Base-by-base conservation (phyloP, 1,140 invertebrate genomes). In the Diachasmimorpha longicaudata region DNA sequence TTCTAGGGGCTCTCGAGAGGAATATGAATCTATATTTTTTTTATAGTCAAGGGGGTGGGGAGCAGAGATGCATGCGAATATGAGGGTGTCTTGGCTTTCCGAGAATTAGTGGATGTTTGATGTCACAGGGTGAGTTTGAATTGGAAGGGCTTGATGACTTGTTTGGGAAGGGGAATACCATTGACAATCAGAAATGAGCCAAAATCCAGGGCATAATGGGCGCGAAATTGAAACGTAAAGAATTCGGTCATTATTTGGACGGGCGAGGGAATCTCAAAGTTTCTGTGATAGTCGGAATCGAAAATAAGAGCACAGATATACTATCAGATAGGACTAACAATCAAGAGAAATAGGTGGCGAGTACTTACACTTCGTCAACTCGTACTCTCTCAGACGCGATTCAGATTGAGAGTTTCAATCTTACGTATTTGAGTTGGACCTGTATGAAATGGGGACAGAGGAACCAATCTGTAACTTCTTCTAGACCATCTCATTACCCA, bases 241-340 rank as follows among this genome's bases (percentile, higher is more conserved):
- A n/a, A n/a, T n/a, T n/a, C n/a, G n/a, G n/a, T n/a, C n/a, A n/a
- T n/a, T n/a, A n/a, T n/a, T n/a, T n/a, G n/a, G n/a, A n/a, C n/a
- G n/a, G n/a, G n/a, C n/a, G n/a, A n/a, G n/a, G n/a, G n/a, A n/a
- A n/a, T n/a, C 10, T 14, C 44, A 1, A n/a, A 74, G 52, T 6
- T 13, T 31, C 39, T 46, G 16, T 19, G 70, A 44, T 23, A 72
- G 68, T n/a, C 71, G 19, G 23, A 70, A 52, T 48, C 36, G 19
- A 25, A 55, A 75, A 21, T 55, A 21, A 31, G 77, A 78, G 55
- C 77, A 80, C 73, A 87, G 85, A 86, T 87, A 85, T 80, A 84
- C 80, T 67, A 70, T 72, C 75, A 84, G 83, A 86, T 87, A 87
- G 84, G 80, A 80, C 79, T 82, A 78, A 79, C 83, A 83, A 85